A percentile compares a stretch with the other conserved stretches of the same genome.
Conservation (phyloP, 2,797 vertebrate genomes). For the Channa striata region DNA sequence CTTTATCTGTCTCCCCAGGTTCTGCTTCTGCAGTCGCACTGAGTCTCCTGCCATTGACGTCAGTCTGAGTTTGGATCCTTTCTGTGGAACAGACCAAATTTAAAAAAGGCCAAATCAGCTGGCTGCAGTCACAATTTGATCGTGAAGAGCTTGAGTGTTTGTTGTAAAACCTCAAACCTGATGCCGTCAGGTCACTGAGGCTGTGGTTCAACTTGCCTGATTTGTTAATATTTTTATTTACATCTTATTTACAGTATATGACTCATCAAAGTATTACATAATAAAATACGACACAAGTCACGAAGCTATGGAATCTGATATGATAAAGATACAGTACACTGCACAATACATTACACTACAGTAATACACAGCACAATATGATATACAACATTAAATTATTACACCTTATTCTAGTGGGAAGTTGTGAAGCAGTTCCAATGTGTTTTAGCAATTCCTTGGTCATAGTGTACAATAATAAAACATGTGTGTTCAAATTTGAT, state of each 20-base stretch:
- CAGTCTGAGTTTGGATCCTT: constrained; percentile 44
- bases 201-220: too few relatives aligned
- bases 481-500: not conserved
- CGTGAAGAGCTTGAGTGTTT: not conserved
- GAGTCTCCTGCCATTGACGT: constrained; percentile 60
- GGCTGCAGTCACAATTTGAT: not conserved
- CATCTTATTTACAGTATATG: too few relatives aligned
- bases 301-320: not conserved
- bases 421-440: not conserved
- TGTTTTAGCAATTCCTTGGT: not conserved
- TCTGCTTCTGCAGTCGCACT: constrained; percentile 72
- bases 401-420: not conserved
- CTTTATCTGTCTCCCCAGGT: constrained; percentile 76
- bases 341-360: too few relatives aligned
- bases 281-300: not conserved
- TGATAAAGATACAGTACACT: too few relatives aligned
- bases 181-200: not conserved
- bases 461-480: not conserved
- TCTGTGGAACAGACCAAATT: constrained; percentile 49
- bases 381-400: too few relatives aligned
- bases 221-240: too few relatives aligned
- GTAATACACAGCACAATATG: not conserved
- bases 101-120: not conserved
- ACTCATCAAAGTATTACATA: not conserved
- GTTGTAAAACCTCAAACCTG: not conserved